Evolutionary conservation across 1,140 invertebrate genomes (phyloP).

Genomic region (Harlomillsia oculata): DNA sequence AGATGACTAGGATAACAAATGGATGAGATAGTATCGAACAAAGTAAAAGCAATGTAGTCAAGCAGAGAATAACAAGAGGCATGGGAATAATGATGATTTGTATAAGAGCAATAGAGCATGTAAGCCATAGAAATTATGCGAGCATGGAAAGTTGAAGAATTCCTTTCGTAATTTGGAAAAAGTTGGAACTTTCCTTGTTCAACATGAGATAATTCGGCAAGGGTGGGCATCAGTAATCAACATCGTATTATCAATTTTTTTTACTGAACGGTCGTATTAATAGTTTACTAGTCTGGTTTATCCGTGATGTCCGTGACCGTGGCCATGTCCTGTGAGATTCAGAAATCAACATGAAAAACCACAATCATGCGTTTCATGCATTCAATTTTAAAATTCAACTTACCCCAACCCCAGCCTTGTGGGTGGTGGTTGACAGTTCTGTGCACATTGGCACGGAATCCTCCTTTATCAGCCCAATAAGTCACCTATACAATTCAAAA

Average conservation of each 20-base stretch:
- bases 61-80: no score
- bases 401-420: conserved; percentile 3
- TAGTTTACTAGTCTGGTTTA: background rate
- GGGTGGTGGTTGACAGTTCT: conserved; percentile 18
- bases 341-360: background rate
- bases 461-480: conserved; percentile 16
- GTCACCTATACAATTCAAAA: no score
- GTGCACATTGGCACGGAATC: conserved; percentile 24
- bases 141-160: no score
- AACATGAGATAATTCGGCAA: background rate
- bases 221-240: background rate
- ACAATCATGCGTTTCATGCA: background rate
- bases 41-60: no score
- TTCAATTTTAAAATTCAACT: background rate
- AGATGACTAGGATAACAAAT: no score
- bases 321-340: background rate
- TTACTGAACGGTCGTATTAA: background rate
- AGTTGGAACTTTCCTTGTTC: no score
- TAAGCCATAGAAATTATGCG: no score
- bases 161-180: no score
- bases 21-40: no score
- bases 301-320: background rate
- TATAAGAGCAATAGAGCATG: no score
- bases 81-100: no score
- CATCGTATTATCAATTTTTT: background rate